These are phyloP conservation scores for Chlamydotis undulata DNA, from an alignment of 2,113 vertebrate genomes.

Conservation along the genomic window DNA sequence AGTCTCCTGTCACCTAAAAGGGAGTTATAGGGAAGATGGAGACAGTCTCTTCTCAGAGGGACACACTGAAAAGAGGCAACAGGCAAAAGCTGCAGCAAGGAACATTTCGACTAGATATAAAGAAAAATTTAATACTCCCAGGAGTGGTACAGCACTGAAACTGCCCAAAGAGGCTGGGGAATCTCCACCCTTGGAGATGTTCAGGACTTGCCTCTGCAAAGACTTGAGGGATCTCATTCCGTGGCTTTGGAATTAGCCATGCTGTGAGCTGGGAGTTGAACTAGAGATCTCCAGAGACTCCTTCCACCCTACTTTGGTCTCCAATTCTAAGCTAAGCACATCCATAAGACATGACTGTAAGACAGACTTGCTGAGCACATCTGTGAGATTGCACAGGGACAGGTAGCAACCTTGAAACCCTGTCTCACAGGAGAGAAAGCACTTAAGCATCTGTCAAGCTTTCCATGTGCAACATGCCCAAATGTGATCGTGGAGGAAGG, in stretches of 20 bases:
- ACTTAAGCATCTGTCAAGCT: background rate
- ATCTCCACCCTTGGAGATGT: background rate
- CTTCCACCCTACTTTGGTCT: background rate
- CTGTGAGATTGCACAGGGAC: background rate
- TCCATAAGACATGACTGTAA: background rate
- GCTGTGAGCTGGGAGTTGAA: background rate
- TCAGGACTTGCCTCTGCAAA: background rate
- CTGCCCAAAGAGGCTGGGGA: background rate
- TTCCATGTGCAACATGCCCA: background rate
- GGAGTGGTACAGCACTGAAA: background rate
- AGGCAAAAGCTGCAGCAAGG: background rate
- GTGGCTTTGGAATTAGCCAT: background rate
- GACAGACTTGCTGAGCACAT: background rate
- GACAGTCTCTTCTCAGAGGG: background rate
- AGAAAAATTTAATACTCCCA: background rate
- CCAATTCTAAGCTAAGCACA: background rate
- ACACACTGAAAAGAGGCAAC: background rate
- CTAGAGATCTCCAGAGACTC: background rate
- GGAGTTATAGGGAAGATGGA: background rate
- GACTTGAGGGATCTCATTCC: background rate
- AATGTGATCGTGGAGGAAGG: fast-evolving
- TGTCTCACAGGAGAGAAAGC: background rate
- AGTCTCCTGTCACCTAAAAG: background rate
- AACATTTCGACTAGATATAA: background rate
- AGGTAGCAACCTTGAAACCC: background rate